Base-by-base conservation (phyloP, 2,797 vertebrate genomes). In the Acanthurus leucopareius region DNA sequence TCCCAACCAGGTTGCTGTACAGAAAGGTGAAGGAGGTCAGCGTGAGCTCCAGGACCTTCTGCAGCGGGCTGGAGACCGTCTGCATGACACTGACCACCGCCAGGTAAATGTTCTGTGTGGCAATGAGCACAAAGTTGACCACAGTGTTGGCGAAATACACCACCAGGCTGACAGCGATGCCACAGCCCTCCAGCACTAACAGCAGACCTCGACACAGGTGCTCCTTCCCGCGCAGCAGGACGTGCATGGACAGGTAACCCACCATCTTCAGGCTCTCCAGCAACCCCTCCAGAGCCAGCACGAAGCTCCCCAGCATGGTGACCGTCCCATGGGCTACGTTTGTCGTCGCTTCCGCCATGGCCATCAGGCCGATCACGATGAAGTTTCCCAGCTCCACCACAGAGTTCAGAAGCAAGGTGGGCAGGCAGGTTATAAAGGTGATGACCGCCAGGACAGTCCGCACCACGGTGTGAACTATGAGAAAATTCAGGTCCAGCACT, bases 121-220 rank as follows among this genome's bases (percentile, higher is more conserved):
- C 96, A 0, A 99, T 96, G 40, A 99, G 97, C 4, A 94, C 95
- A 40, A 96, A 95, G 91, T 99, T 99, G 22, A 99, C 92, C 61
- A 97, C 82, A 0, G 97, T 99, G 94, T 99, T 99, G 65, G 95
- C 88, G 9, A 99, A 94, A 65, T 99, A 99, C 56, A 98, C 94
- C 75, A 96, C 91, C 61, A 99, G 91, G 88, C 97, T 98, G 79
- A 96, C 91, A 0, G 91, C 90, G 1, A 99, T 98, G 74, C 96
- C 93, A 48, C 95, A 95, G 11, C 95, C 93, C 70, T 99, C 97
- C 76, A 96, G 87, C 9, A 94, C 38, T 0, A 83, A 96, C 67
- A 96, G 89, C 69, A 98, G 54, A 0, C 96, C 96, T 0, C 97
- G 94, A 10, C 95, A 97, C 68, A 97, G 86, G 45, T 97, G 83